phyloP scores from a whole-genome alignment of 1,140 invertebrate species.

The Diachasmimorpha longicaudata region DNA sequence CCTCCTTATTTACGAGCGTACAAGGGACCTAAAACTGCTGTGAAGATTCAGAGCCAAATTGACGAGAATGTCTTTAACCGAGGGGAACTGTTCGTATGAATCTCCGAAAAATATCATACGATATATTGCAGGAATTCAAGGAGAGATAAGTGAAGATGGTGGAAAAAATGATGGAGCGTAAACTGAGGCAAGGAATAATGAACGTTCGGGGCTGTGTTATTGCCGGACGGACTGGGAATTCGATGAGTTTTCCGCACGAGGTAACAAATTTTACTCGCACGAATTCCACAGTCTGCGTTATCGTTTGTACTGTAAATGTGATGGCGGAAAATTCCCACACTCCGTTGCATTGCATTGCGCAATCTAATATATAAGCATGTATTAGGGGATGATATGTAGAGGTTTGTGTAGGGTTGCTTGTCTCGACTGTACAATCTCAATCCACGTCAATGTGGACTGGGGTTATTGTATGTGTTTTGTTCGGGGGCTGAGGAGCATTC shows the following conservation, averaged over 20 bases:
- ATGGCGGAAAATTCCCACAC: slow-evolving; percentile 26
- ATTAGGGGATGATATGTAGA: not conserved
- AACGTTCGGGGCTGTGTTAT: not conserved
- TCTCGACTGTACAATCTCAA: not conserved
- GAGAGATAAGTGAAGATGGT: no score
- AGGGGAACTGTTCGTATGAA: no score
- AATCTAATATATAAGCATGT: slow-evolving; percentile 2
- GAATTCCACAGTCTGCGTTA: slow-evolving; percentile 27
- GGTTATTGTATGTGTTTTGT: slow-evolving; percentile 22
- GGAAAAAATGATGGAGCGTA: no score
- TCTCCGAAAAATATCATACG: no score
- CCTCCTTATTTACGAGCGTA: no score
- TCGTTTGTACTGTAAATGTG: slow-evolving; percentile 20
- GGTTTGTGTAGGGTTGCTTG: not conserved
- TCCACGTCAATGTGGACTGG: not conserved
- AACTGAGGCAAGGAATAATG: not conserved
- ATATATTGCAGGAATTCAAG: no score
- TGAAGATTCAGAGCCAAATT: no score
- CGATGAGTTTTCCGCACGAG: slow-evolving; percentile 35
- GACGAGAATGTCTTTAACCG: no score
- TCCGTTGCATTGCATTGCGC: not conserved
- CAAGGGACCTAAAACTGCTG: no score
- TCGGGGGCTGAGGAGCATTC: slow-evolving; percentile 44
- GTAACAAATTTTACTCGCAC: slow-evolving; percentile 33
- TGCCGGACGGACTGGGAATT: slow-evolving; percentile 22